Conservation (phyloP, 92 coral and sea anemone species). For the Palythoa heliodiscus region DNA sequence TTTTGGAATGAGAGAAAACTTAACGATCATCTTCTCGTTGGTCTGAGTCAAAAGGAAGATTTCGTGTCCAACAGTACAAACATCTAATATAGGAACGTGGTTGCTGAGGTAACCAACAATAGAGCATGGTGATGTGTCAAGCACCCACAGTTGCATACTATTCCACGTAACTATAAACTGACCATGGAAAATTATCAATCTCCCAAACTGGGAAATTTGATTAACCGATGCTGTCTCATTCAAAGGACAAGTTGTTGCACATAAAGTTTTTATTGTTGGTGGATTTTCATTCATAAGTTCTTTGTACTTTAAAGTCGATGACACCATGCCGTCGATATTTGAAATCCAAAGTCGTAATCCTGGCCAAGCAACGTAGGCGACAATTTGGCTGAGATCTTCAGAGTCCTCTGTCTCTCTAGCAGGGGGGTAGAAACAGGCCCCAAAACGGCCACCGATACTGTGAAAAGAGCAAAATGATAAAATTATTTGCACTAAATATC, state of each 20-base stretch:
- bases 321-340: slow-evolving; percentile 76
- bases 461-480: background rate
- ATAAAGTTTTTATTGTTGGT: slow-evolving; percentile 73
- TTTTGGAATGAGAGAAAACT: slow-evolving; percentile 72
- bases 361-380: slow-evolving; percentile 75
- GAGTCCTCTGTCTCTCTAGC: slow-evolving; percentile 55
- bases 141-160: slow-evolving; percentile 80
- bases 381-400: slow-evolving; percentile 4
- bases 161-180: slow-evolving; percentile 95
- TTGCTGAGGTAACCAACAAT: slow-evolving; percentile 80
- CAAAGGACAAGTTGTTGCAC: slow-evolving; percentile 48
- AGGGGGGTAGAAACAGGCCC: slow-evolving; percentile 86
- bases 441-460: slow-evolving; percentile 78
- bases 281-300: slow-evolving; percentile 81
- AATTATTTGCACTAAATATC: background rate
- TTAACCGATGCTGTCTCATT: slow-evolving; percentile 42
- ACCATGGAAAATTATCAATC: slow-evolving; percentile 69
- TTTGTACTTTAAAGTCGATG: slow-evolving; percentile 91
- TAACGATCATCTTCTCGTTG: slow-evolving; percentile 68
- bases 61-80: slow-evolving; percentile 89
- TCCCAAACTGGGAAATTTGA: slow-evolving; percentile 75
- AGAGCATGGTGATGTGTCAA: slow-evolving; percentile 84
- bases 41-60: slow-evolving; percentile 74
- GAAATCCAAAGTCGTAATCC: slow-evolving; percentile 94
- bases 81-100: slow-evolving; percentile 82